Evolutionary conservation across 2,888 invertebrate species (phyloP), one percentile per base, ranked within the genome.

Genomic region (Agelastica alni): DNA sequence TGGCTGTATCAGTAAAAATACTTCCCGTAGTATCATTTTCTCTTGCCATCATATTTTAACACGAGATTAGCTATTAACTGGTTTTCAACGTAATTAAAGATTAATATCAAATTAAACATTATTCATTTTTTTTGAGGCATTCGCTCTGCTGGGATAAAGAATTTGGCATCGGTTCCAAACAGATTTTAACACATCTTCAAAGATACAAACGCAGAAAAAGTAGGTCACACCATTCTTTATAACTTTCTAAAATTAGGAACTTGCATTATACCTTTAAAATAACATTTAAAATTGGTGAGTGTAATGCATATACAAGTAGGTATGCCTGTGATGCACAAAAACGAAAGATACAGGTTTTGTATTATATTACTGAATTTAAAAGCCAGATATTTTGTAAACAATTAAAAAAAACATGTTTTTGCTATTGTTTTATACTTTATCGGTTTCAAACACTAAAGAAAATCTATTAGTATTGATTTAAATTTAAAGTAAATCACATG

Each of bases 221-320:
- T 52, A 39, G 51, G 51, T 52, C 45, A 26, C 31, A 20, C 28
- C 51, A 43, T 42, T 10, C 47, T 32, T 32, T 41, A 52, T 45
- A 39, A 30, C 31, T 30, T 52, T 30, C 51, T 52, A 45, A 39
- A 52, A 45, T 52, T 52, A 52, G 51, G n/a, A 16, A 28, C 14
- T 17, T 26, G 46, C 36, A 46, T 14, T 30, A 26, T 17, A 47
- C 18, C 13, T 47, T 30, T 12, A 37, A 28, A 12, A 39, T 47
- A 47, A 36, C 12, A 36, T 37, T 26, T 28, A 47, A 30, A 47
- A 34, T 32, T 32, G 32, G 44, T 45, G 32, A 22, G 20, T 20
- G 20, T 20, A 45, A 34, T 32, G 31, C 31, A 13, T 31, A n/a
- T 30, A 30, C 30, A 4, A 12, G 18, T 14, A 17, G 39, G 20